phyloP scores from a whole-genome alignment of 2,113 vertebrate genomes.

The Ancistrus triradiatus region DNA sequence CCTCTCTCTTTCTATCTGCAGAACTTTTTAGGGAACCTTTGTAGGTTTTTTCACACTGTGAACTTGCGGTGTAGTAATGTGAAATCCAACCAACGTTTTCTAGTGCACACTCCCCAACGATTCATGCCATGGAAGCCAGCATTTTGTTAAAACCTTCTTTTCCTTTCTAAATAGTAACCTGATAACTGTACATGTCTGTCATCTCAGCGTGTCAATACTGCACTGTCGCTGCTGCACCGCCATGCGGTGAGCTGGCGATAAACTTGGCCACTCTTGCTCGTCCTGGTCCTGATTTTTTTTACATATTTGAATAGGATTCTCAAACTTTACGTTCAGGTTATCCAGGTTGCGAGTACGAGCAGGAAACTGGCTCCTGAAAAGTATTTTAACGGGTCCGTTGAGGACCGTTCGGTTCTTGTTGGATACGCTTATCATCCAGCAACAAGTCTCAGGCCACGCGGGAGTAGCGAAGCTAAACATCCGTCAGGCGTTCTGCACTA shows the following conservation, averaged over 20 bases:
- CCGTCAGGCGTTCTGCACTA: constrained; percentile 24
- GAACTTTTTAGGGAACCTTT: constrained; percentile 22
- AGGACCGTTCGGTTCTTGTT: constrained; percentile 24
- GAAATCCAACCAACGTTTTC: constrained; percentile 49
- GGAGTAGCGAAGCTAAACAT: constrained; percentile 21
- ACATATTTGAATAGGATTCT: constrained; percentile 13
- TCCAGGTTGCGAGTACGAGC: constrained; percentile 2
- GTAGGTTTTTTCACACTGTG: constrained; percentile 48
- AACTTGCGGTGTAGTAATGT: constrained; percentile 46
- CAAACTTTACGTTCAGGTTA: constrained; percentile 16
- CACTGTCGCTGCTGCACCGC: constrained; percentile 12
- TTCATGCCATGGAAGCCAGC: too few relatives aligned
- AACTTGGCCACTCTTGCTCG: constrained; percentile 18
- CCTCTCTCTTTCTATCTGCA: constrained; percentile 21
- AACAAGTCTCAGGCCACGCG: constrained; percentile 10
- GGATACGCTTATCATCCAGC: constrained; percentile 1
- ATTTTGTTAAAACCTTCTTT: neutral
- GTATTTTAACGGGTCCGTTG: constrained; percentile 14
- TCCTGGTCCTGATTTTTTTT: neutral
- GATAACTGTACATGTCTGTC: neutral
- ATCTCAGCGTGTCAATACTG: constrained; percentile 26
- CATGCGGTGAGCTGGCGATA: constrained; percentile 6
- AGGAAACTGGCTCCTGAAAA: neutral
- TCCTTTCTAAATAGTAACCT: neutral
- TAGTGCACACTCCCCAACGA: too few relatives aligned